Base-by-base conservation (phyloP, 1,140 invertebrate genomes). In the Holcopasites calliopsidis region DNA sequence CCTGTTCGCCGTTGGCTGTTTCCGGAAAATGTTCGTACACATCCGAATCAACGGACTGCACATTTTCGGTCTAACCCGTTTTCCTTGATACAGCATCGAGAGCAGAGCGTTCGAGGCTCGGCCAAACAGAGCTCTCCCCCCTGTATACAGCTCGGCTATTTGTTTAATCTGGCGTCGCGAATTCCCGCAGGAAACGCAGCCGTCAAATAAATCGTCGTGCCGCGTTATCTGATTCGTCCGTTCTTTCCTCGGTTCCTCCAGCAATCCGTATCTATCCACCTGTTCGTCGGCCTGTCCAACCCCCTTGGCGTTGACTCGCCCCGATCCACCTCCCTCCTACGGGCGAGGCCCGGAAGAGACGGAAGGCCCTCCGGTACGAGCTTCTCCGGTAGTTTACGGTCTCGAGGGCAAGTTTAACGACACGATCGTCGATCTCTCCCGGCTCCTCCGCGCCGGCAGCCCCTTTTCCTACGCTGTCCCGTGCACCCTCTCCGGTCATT, bases 341-440 rank as follows among this genome's bases (percentile, higher is more conserved):
- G 38, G n/a, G n/a, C n/a, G 18, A 16, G 5, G 7, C 6, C 38
- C 21, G 40, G 40, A 72, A 38, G 10, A 57, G 50, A 50, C 49
- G 62, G 44, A 28, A 49, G 23, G 33, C 68, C 58, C 61, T 54
- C 57, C 50, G 50, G 33, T 52, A 40, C 77, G 64, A 83, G 60
- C 80, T 76, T 64, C 77, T 50, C 66, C 61, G 74, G 44, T 84
- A 71, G 81, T 80, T 83, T 80, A 84, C 81, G 70, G 69, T 83
- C 81, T 74, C 70, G 49, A 60, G 74, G 79, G 84, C 75, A 77
- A 85, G 77, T 85, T 85, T 82, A 85, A 80, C 80, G 82, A 82
- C 77, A 58, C 54, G 70, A 71, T 77, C 83, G 79, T 82, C 80
- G 81, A 83, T 84, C 80, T 83, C 70, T 72, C 64, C 54, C 42